Conservation (phyloP, 2,888 invertebrate species). For the Noctua pronuba region DNA sequence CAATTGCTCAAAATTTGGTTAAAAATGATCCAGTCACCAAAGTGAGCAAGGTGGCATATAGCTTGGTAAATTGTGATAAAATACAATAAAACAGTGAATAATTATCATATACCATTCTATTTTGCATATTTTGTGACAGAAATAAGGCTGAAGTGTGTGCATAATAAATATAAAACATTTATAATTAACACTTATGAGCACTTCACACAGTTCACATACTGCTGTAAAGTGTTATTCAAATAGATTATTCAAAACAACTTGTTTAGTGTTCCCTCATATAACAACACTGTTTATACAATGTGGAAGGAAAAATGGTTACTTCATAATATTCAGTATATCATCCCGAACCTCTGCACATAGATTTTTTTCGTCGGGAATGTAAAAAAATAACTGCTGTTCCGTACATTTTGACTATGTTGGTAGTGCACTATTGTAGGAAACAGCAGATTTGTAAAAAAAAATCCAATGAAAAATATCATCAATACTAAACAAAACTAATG, state of each 20-base stretch:
- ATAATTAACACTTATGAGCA: background rate
- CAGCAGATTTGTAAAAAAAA: no score
- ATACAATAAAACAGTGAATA: background rate
- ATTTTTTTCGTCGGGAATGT: no score
- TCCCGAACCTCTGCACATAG: background rate
- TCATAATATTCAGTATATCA: background rate
- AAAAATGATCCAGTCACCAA: background rate
- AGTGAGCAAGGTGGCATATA: background rate
- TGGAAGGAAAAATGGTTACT: background rate
- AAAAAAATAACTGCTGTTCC: no score
- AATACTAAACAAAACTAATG: no score
- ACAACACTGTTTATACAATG: background rate
- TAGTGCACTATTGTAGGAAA: no score
- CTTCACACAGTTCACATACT: slow-evolving; percentile 3
- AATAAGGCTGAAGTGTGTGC: background rate
- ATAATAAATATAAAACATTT: background rate
- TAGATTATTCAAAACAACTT: slow-evolving; percentile 4
- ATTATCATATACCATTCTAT: background rate
- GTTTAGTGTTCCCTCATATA: background rate
- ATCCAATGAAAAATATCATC: no score
- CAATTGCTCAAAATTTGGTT: background rate
- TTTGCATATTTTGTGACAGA: slow-evolving; percentile 1
- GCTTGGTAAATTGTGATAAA: background rate
- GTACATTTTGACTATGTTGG: no score
- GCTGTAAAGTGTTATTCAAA: background rate